Evolutionary conservation across 2,888 invertebrate genomes (phyloP).

Genomic region (Sarcophaga subvicina): DNA sequence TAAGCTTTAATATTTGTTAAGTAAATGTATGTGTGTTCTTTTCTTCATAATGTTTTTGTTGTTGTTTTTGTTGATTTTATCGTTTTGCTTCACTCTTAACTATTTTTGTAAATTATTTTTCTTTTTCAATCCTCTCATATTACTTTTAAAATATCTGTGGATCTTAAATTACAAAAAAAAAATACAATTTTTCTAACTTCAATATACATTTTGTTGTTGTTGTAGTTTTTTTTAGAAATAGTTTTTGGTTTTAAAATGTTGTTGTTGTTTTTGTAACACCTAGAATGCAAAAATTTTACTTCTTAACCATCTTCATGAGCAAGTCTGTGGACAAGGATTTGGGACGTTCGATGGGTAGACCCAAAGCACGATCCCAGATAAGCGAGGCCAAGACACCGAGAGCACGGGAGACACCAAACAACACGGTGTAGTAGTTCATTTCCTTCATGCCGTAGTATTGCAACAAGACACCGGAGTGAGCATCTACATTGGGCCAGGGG

Average conservation of each 20-base stretch:
- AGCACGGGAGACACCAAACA: conserved; percentile 94
- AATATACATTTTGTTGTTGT: conserved; percentile 37
- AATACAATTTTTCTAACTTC: conserved; percentile 40
- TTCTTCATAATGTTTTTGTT: conserved; percentile 14
- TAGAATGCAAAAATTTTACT: conserved; percentile 73
- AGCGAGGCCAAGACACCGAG: conserved; percentile 90
- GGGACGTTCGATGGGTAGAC: conserved; percentile 91
- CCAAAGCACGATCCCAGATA: conserved; percentile 92
- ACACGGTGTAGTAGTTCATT: conserved; percentile 95
- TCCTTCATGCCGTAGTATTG: conserved; percentile 94
- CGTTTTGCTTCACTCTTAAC: conserved; percentile 11
- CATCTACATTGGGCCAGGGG: conserved; percentile 97
- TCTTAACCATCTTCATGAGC: conserved; percentile 81
- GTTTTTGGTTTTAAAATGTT: conserved; percentile 60
- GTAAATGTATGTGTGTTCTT: conserved; percentile 61
- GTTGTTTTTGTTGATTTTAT: conserved; percentile 25
- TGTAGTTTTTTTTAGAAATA: conserved; percentile 60
- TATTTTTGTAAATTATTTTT: conserved; percentile 19
- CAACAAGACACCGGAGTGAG: conserved; percentile 92
- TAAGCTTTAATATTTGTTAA: conserved; percentile 68
- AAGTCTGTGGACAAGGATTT: conserved; percentile 89
- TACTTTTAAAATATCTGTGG: conserved; percentile 42
- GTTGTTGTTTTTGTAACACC: conserved; percentile 24
- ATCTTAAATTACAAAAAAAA: conserved; percentile 50
- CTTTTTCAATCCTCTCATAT: conserved; percentile 42